Evolutionary conservation across 2,113 vertebrate genomes (phyloP), one percentile per base, ranked within the genome.

Genomic region (Centropus bengalensis): DNA sequence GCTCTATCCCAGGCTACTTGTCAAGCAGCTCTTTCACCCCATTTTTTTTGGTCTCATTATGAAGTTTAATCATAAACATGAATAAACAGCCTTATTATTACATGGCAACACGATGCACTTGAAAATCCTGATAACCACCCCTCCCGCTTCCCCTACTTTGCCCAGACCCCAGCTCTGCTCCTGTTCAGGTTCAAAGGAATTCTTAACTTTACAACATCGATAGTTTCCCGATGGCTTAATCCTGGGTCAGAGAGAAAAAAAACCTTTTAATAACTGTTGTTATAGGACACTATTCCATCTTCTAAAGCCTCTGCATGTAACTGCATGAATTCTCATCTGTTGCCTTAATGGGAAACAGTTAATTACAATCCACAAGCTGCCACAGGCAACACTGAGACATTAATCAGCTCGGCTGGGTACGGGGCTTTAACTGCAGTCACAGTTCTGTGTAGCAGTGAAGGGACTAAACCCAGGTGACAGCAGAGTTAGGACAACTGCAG

Each of bases 291-390:
- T 81, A 12, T 18, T 81, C 76, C 60, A 71, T 40, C 68, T 78
- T 70, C 77, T 67, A 81, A 83, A 82, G 56, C 56, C 68, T 86
- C 51, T 63, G 60, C 86, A 83, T 67, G 93, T 88, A 93, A 89
- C 69, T 86, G 93, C 55, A 62, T 42, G 77, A 92, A 67, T 86
- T 91, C 79, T 94, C 91, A 59, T 86, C 83, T 81, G 42, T 7
- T 95, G 77, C 27, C 81, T 79, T 91, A 95, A 89, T 71, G 76
- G 64, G 60, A 93, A 79, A 56, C 55, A 33, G 83, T 81, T 96
- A 93, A 94, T 91, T 93, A 84, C 80, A 54, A 70, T 10, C 68
- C 77, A 81, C 59, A 86, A 84, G 75, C 73, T 86, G 89, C 93
- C 68, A 86, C 55, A 83, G 83, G 80, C 83, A 88, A 80, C 64